Conservation (phyloP, 2,888 invertebrate genomes). For the Metallyticus violacea region DNA sequence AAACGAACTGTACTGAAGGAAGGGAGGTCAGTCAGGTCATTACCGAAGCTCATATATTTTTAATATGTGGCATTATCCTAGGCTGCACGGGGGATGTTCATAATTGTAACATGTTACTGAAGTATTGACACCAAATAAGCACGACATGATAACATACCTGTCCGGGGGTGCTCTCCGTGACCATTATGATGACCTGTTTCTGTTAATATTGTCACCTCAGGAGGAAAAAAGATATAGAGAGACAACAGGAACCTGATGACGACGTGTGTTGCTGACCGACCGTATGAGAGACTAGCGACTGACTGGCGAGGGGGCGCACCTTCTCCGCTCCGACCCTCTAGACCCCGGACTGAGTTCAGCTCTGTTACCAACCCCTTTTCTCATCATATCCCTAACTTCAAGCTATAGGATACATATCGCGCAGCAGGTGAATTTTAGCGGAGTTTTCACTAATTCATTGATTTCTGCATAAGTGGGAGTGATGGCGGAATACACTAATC, state of each 20-base stretch:
- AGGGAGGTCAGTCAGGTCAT: too few species aligned
- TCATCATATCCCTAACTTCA: neutral
- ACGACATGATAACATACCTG: constrained; percentile 29
- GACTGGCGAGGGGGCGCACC: neutral
- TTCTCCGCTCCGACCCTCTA: neutral
- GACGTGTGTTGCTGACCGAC: neutral
- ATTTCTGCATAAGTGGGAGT: too few species aligned
- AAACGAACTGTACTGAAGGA: too few species aligned
- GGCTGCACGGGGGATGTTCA: neutral
- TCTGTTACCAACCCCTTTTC: neutral
- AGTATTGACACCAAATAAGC: too few species aligned
- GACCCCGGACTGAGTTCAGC: neutral
- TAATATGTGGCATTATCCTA: too few species aligned
- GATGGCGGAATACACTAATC: too few species aligned
- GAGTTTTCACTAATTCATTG: too few species aligned
- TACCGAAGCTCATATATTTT: too few species aligned
- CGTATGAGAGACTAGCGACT: neutral
- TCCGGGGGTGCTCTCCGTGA: constrained; percentile 27
- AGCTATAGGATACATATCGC: neutral
- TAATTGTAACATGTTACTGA: too few species aligned
- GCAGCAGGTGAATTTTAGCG: too few species aligned
- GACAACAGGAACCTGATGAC: constrained; percentile 1
- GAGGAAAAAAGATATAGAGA: neutral
- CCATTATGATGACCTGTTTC: constrained; percentile 25
- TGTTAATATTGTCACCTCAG: constrained; percentile 7